Conservation (phyloP, 2,113 vertebrate genomes). For the Elachura formosa region DNA sequence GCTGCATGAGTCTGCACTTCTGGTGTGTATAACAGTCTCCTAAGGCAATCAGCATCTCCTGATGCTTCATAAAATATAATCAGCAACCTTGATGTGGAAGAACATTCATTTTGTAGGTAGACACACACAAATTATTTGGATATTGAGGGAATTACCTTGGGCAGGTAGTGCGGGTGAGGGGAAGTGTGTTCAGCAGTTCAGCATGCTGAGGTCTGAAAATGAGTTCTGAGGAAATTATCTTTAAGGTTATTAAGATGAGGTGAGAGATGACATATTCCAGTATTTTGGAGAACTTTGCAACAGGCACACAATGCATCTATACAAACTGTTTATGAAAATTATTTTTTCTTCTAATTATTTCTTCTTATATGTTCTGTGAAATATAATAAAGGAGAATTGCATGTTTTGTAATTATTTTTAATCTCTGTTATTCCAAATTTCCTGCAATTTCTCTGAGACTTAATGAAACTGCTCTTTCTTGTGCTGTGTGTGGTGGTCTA, state of each 20-base stretch:
- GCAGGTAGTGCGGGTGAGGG: background rate
- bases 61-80: background rate
- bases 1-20: background rate
- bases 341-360: background rate
- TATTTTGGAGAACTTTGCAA: background rate
- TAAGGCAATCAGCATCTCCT: background rate
- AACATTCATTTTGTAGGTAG: background rate
- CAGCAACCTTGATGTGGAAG: background rate
- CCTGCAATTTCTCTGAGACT: background rate
- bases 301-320: background rate
- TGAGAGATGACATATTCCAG: background rate
- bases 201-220: background rate
- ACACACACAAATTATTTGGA: background rate
- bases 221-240: background rate
- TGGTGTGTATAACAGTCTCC: rapidly evolving
- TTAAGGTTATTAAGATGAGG: background rate
- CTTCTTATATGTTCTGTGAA: background rate
- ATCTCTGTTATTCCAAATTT: background rate
- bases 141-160: background rate
- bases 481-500: background rate
- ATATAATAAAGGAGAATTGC: background rate
- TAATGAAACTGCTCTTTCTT: background rate
- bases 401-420: background rate
- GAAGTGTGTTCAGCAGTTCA: background rate
- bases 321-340: background rate